Conservation (phyloP, 2,888 invertebrate genomes). For the Hypomecis punctinalis region DNA sequence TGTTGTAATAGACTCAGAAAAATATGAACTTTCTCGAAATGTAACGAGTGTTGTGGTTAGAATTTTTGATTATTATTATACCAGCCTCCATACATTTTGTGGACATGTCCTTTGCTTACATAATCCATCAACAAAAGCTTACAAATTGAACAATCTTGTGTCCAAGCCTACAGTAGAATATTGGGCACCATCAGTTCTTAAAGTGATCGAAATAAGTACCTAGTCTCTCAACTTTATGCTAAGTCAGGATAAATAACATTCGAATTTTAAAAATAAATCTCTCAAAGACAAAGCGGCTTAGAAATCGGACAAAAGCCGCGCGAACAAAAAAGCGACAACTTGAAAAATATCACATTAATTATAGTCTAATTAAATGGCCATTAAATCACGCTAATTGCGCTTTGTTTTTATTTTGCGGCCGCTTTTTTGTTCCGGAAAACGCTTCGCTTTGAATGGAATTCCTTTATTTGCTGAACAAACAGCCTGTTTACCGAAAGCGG, state of each 20-base stretch:
- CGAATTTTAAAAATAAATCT: constrained; percentile 40
- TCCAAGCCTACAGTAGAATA: too few relatives aligned
- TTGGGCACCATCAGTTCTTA: too few relatives aligned
- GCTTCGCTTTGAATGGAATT: constrained; percentile 73
- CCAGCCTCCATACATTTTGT: too few relatives aligned
- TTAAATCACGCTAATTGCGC: constrained; percentile 84
- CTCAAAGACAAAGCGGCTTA: constrained; percentile 41
- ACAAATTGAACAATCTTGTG: too few relatives aligned
- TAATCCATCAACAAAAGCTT: too few relatives aligned
- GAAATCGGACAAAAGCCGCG: constrained; percentile 44
- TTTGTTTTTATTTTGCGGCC: constrained; percentile 79
- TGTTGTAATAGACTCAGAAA: too few relatives aligned
- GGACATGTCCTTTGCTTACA: too few relatives aligned
- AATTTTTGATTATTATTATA: too few relatives aligned
- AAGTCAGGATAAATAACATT: constrained; percentile 20
- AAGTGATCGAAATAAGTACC: too few relatives aligned
- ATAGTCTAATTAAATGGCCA: constrained; percentile 79
- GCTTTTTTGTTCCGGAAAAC: constrained; percentile 67
- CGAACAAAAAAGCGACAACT: constrained; percentile 54
- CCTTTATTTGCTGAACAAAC: constrained; percentile 77
- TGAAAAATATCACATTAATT: constrained; percentile 77
- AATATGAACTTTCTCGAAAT: too few relatives aligned
- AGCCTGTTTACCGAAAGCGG: constrained; percentile 79
- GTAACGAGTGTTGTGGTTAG: too few relatives aligned
- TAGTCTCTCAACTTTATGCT: not conserved